Evolutionary conservation across 2,113 vertebrate species (phyloP).

Genomic region (Corynorhinus townsendii): DNA sequence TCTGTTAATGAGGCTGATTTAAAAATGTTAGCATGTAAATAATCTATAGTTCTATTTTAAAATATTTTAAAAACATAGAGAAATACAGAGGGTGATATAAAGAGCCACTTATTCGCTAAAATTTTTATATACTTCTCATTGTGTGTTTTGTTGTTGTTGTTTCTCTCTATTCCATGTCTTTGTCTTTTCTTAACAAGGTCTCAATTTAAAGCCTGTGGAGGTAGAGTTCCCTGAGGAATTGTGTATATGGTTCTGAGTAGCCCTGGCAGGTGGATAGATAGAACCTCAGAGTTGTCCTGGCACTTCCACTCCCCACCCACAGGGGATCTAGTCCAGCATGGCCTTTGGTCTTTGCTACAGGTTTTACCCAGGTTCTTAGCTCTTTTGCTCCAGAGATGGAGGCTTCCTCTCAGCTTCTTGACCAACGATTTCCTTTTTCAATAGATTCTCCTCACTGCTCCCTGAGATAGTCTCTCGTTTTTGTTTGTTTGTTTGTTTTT

Average conservation of each 20-base stretch:
- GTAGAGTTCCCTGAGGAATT: neutral
- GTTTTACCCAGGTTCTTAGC: neutral
- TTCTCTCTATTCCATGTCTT: neutral
- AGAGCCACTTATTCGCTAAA: neutral
- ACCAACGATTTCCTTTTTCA: neutral
- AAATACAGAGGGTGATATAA: neutral
- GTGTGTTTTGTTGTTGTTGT: neutral
- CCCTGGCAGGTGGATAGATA: neutral
- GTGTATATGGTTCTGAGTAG: neutral
- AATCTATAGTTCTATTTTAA: conserved; percentile 13
- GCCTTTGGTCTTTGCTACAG: neutral
- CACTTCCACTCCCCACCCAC: too few relatives aligned
- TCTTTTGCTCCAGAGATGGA: neutral
- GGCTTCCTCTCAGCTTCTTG: neutral
- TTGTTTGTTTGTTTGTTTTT: too few relatives aligned
- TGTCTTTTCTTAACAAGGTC: neutral
- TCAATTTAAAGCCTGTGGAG: neutral
- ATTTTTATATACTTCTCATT: neutral
- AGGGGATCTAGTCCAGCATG: neutral
- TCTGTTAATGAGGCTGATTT: conserved; percentile 34
- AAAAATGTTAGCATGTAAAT: conserved; percentile 37
- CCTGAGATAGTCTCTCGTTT: neutral
- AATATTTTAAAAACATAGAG: conserved; percentile 1
- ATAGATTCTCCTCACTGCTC: neutral
- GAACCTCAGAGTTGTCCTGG: fast-evolving